Percentiles rank a stretch among this genome's conserved stretches.
Evolutionary conservation across 1,140 invertebrate genomes (phyloP).

Genomic region (Drosophila teissieri): DNA sequence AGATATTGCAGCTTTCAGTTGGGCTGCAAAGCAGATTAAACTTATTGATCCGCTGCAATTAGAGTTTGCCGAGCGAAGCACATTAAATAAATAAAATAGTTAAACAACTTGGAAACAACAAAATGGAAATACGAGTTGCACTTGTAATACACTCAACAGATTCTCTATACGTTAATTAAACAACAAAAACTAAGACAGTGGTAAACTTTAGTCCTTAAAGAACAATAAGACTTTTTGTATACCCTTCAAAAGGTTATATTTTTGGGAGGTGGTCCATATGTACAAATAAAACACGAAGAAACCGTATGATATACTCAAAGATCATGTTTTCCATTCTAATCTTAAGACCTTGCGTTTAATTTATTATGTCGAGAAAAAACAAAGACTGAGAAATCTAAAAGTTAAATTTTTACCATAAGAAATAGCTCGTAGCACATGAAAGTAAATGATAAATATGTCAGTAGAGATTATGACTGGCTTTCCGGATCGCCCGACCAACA

Average conservation of each 20-base stretch:
- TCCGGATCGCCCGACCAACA: too few species aligned
- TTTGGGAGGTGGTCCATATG: background rate
- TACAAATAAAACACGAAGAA: background rate
- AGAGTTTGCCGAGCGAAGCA: too few species aligned
- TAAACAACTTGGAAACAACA: too few species aligned
- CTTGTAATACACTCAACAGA: too few species aligned
- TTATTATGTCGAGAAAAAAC: background rate
- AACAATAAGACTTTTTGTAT: background rate
- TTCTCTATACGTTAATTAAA: too few species aligned
- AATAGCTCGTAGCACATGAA: background rate
- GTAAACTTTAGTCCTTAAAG: background rate
- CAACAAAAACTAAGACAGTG: background rate
- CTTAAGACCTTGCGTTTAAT: background rate
- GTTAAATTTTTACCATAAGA: background rate
- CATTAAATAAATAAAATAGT: too few species aligned
- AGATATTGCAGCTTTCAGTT: background rate
- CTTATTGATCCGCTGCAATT: too few species aligned
- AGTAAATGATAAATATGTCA: background rate
- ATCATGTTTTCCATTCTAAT: background rate
- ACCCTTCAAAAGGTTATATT: background rate
- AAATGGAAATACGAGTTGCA: too few species aligned
- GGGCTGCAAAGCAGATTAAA: background rate
- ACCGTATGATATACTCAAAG: background rate
- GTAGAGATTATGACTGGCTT: background rate
- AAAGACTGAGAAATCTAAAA: background rate